Evolutionary conservation across 2,888 invertebrate species (phyloP), one percentile per base, ranked within the genome.

Genomic region (Philonicus albiceps): DNA sequence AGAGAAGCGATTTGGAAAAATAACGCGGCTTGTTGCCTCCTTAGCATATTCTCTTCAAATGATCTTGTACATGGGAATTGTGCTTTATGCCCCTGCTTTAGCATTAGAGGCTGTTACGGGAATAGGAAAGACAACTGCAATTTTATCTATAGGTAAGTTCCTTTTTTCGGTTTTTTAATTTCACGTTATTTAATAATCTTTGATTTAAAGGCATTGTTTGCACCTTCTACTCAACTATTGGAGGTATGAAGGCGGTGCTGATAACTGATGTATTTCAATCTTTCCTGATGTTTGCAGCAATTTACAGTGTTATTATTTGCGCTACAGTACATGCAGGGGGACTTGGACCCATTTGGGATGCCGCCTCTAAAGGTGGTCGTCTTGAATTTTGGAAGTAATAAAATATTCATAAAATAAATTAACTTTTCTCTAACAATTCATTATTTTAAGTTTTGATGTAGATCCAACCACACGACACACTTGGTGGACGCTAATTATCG

Each of bases 21-120:
- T 93, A 5, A 94, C 97, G 34, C 93, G 98, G 89, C 92, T 96
- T 88, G 92, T 95, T 27, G 98, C 97, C 0, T 97, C 98, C 2
- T 90, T 97, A 84, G 95, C 96, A 0, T 98, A 98, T 90, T 96
- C 96, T 85, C 90, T 97, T 72, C 98, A 99, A 93, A 97, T 98
- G 96, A 94, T 98, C 89, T 93, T 97, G 27, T 97, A 97, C 89
- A 97, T 97, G 93, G 97, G 98, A 0, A 96, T 99, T 89, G 98
- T 98, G 22, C 92, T 99, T 8, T 99, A 97, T 91, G 98, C 98
- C 0, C 98, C 99, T 1, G 96, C 98, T 0, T 93, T 99, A 88
- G 98, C 98, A 0, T 91, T 99, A 27, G 96, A 96, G 91, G 95
- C 98, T 1, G 95, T 97, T 40, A 97, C 97, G 1, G 96, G 96